Conservation (phyloP, 2,113 vertebrate genomes). For the Pseudorhombus dupliciocellatus region DNA sequence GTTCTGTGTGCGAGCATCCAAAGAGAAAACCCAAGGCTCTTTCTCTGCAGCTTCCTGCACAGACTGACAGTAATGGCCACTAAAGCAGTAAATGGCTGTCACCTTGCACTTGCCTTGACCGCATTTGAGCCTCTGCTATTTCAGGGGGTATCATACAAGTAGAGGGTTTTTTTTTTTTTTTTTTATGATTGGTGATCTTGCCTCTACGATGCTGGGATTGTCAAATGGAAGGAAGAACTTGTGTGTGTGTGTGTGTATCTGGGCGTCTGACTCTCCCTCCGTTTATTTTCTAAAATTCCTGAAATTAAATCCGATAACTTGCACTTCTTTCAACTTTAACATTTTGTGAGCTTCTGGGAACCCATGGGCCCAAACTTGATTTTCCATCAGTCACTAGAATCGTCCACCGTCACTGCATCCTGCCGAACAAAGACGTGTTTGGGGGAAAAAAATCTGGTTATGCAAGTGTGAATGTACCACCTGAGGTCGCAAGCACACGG, state of each 20-base stretch:
- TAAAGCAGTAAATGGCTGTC: conserved; percentile 19
- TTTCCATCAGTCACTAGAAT: conserved; percentile 50
- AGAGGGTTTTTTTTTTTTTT: too few species aligned
- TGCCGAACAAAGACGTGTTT: conserved; percentile 33
- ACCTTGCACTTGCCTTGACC: conserved; percentile 50
- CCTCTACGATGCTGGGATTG: background rate
- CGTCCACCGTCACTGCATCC: conserved; percentile 7
- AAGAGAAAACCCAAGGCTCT: conserved; percentile 5
- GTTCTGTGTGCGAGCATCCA: background rate
- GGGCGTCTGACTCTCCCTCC: background rate
- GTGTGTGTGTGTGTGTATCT: background rate
- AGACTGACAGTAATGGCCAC: conserved; percentile 14
- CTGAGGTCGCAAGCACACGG: conserved; percentile 59
- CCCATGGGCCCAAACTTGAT: conserved; percentile 32
- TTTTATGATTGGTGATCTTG: conserved; percentile 33
- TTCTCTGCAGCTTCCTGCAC: conserved; percentile 17
- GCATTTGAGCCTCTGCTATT: conserved; percentile 6
- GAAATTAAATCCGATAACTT: background rate
- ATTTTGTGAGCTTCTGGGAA: background rate
- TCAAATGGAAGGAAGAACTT: background rate
- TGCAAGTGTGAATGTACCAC: conserved; percentile 45
- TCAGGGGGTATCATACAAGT: conserved; percentile 23
- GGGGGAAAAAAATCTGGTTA: conserved; percentile 52
- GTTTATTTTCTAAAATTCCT: background rate
- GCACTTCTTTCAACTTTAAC: background rate